Evolutionary conservation across 2,113 vertebrate species (phyloP).

Genomic region (Lycaon pictus): DNA sequence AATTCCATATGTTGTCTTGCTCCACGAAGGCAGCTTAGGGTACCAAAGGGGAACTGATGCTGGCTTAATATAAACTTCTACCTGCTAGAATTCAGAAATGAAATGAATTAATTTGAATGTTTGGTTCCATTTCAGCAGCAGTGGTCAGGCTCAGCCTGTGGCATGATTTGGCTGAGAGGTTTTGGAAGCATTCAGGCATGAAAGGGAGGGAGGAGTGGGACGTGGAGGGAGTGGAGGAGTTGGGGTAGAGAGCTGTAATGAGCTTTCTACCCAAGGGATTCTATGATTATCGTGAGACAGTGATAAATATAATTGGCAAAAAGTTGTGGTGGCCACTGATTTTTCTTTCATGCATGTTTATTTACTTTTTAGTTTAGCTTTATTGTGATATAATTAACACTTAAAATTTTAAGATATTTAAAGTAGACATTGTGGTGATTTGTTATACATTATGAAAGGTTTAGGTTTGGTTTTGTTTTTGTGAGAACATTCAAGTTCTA

Average conservation of each 20-base stretch:
- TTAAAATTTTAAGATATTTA: not conserved
- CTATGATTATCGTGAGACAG: not conserved
- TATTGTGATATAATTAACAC: not conserved
- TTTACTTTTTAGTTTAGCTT: not conserved
- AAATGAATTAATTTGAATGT: not conserved
- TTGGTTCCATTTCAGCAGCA: not conserved
- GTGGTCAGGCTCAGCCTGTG: not conserved
- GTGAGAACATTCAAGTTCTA: not conserved
- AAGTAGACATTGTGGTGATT: not conserved
- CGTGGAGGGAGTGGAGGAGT: not conserved
- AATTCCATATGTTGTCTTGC: not conserved
- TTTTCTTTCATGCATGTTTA: not conserved
- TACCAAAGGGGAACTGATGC: not conserved
- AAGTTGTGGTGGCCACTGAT: not conserved
- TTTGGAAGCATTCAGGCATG: not conserved
- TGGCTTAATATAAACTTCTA: not conserved
- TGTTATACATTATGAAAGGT: not conserved
- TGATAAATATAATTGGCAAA: not conserved
- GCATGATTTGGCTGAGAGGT: not conserved
- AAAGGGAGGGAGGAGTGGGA: not conserved
- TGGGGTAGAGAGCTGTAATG: not conserved
- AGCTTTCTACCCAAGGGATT: not conserved
- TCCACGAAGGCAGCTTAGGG: not conserved
- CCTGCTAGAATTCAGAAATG: not conserved
- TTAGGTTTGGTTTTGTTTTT: not conserved